Conservation (phyloP, 2,797 vertebrate genomes). For the Menidia menidia region DNA sequence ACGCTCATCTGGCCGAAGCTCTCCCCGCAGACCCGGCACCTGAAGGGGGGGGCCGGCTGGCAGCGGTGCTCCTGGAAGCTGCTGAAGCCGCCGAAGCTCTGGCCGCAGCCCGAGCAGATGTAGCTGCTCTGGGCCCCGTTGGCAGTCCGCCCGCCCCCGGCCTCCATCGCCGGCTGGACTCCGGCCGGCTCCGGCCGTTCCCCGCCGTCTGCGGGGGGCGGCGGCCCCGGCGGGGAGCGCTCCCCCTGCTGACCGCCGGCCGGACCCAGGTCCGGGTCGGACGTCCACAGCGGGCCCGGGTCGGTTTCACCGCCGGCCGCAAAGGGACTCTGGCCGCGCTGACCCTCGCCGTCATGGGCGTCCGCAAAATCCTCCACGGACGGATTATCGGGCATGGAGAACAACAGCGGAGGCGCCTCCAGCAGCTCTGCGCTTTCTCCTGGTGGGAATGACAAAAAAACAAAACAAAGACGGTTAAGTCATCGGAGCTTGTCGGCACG, state of each 20-base stretch:
- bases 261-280: conserved; percentile 22
- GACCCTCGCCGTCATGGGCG: conserved; percentile 16
- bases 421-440: conserved; percentile 53
- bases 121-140: conserved; percentile 55
- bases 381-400: conserved; percentile 34
- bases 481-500: no score
- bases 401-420: conserved; percentile 55
- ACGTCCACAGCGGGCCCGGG: conserved; percentile 47
- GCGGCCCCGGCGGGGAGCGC: conserved; percentile 12
- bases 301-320: neutral
- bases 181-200: conserved; percentile 41
- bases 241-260: conserved; percentile 33
- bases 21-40: conserved; percentile 60
- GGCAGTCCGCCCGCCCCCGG: conserved; percentile 4
- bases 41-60: conserved; percentile 27
- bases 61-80: conserved; percentile 73
- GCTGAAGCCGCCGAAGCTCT: conserved; percentile 65
- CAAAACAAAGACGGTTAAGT: no score
- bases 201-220: conserved; percentile 42
- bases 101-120: conserved; percentile 73
- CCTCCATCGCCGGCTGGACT: neutral
- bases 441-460: conserved; percentile 18
- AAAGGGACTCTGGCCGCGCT: conserved; percentile 10
- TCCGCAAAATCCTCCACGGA: conserved; percentile 34
- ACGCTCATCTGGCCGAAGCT: conserved; percentile 56